phyloP scores from a whole-genome alignment of 2,888 invertebrate genomes.

The Beris morrisii region DNA sequence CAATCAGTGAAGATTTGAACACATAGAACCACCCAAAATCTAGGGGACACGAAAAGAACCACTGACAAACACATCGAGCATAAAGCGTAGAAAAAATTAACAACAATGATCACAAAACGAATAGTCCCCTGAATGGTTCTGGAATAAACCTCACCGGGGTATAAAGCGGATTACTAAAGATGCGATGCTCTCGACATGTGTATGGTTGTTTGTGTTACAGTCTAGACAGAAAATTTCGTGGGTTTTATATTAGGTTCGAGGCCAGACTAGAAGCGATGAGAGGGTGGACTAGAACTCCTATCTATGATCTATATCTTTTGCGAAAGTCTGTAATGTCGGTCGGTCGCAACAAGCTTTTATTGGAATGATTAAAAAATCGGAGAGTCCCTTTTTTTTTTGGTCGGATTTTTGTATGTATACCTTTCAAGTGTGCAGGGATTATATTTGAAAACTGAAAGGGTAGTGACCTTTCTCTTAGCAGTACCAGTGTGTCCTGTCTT shows the following conservation, averaged over 20 bases:
- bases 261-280: neutral
- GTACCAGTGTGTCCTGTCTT: too few species aligned
- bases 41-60: conserved; percentile 25
- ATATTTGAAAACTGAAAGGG: too few species aligned
- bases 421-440: too few species aligned
- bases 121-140: conserved; percentile 19
- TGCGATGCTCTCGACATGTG: conserved; percentile 27
- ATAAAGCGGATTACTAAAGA: conserved; percentile 31
- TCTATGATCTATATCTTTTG: conserved; percentile 20
- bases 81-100: conserved; percentile 21
- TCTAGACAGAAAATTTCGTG: conserved; percentile 32
- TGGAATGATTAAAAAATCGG: conserved; percentile 18
- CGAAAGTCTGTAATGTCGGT: conserved; percentile 12
- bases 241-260: conserved; percentile 26
- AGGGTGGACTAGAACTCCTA: conserved; percentile 15
- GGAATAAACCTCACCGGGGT: conserved; percentile 29
- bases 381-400: too few species aligned
- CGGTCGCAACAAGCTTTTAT: conserved; percentile 23
- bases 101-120: conserved; percentile 29
- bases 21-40: conserved; percentile 2
- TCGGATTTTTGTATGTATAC: too few species aligned
- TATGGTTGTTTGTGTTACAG: conserved; percentile 31
- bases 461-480: too few species aligned
- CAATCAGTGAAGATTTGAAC: conserved; percentile 29
- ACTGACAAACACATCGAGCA: neutral